These are phyloP conservation scores for Trididemnum nubilum DNA, from an alignment of 23 tunicate species.

Conservation along the genomic window DNA sequence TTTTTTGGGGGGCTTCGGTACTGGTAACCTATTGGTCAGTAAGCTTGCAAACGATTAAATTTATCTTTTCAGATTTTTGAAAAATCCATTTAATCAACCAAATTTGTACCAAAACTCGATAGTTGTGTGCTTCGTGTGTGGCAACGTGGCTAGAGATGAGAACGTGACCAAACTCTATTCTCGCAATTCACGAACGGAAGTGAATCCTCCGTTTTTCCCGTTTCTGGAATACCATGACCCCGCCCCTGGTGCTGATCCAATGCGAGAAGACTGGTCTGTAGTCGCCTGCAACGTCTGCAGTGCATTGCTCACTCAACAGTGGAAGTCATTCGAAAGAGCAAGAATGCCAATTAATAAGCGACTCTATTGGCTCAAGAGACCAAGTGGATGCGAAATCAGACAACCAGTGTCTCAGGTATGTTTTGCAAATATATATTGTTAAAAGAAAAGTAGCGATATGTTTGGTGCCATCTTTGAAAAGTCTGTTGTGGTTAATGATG, in stretches of 20 bases:
- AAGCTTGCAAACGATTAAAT: neutral
- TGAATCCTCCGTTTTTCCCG: constrained; percentile 78
- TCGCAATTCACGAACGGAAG: constrained; percentile 40
- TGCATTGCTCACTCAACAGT: constrained; percentile 82
- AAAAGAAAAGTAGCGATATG: no score
- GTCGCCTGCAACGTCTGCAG: constrained; percentile 69
- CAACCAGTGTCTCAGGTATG: constrained; percentile 94
- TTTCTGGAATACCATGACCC: constrained; percentile 97
- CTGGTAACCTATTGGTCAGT: neutral
- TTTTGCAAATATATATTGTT: no score
- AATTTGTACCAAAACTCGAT: constrained; percentile 24
- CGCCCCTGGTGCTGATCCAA: constrained; percentile 93
- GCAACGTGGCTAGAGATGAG: constrained; percentile 58
- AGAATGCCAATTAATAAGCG: constrained; percentile 86
- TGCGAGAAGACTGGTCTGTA: constrained; percentile 93
- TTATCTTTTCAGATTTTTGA: constrained; percentile 7
- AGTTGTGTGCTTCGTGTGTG: constrained; percentile 92
- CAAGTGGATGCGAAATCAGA: constrained; percentile 94
- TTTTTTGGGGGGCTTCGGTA: neutral
- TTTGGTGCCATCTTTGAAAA: no score
- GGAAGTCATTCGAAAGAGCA: constrained; percentile 81
- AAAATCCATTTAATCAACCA: constrained; percentile 9
- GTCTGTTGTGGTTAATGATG: no score
- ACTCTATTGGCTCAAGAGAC: constrained; percentile 95
- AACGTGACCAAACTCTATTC: constrained; percentile 55